A percentile compares a stretch with the other conserved stretches of the same genome.
phyloP scores from a whole-genome alignment of 1,140 invertebrate species.

The Drosophila azteca region DNA sequence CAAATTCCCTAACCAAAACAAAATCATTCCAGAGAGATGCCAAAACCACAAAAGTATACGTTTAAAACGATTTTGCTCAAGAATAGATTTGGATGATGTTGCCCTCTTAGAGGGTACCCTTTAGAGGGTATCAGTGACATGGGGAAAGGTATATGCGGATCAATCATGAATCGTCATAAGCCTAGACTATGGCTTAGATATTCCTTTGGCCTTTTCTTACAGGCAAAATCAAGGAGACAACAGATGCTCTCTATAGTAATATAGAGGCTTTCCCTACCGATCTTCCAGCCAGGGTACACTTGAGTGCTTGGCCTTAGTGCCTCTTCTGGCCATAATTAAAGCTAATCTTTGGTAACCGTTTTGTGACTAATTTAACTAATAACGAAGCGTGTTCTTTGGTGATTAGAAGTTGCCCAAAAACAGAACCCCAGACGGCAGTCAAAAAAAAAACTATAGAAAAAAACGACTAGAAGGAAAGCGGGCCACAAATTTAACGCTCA shows the following conservation, averaged over 20 bases:
- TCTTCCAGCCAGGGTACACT: background rate
- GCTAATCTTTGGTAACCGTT: conserved; percentile 72
- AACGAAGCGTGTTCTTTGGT: conserved; percentile 68
- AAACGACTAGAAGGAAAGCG: conserved; percentile 39
- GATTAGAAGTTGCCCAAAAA: conserved; percentile 78
- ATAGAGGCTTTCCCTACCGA: no score
- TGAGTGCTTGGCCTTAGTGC: background rate
- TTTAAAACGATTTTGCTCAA: conserved; percentile 32
- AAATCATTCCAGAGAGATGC: conserved; percentile 30
- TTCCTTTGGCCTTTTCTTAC: no score
- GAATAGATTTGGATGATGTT: background rate
- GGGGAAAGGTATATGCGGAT: no score
- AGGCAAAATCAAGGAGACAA: no score
- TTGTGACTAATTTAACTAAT: conserved; percentile 80
- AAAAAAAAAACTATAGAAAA: conserved; percentile 17
- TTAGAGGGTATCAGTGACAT: background rate
- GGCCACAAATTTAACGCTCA: conserved; percentile 77
- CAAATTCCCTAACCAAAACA: conserved; percentile 26
- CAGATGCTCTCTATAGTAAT: no score
- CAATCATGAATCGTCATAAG: no score
- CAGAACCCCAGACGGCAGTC: conserved; percentile 25
- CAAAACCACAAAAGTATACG: conserved; percentile 18
- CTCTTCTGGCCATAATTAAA: conserved; percentile 62
- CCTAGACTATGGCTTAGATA: no score
- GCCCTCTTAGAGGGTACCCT: no score